Evolutionary conservation across 2,113 vertebrate species (phyloP).

Genomic region (Dendropsophus ebraccatus): DNA sequence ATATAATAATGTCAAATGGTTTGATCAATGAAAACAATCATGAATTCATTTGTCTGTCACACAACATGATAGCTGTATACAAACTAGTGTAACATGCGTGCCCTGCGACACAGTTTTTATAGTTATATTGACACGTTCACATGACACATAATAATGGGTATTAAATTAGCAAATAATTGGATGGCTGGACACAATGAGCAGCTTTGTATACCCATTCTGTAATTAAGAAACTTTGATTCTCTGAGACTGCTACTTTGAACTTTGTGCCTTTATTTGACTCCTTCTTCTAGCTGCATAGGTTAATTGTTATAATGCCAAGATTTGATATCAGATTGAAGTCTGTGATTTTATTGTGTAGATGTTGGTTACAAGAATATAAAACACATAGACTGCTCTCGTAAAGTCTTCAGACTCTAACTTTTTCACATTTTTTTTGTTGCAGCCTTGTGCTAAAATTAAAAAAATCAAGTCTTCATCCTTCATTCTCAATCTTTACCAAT

Average conservation of each 20-base stretch:
- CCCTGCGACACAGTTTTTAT: not conserved
- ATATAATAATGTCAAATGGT: not conserved
- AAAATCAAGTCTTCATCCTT: no score
- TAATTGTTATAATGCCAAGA: no score
- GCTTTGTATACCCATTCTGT: not conserved
- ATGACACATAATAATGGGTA: not conserved
- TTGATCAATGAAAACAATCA: constrained; percentile 4
- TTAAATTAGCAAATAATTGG: not conserved
- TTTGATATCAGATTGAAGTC: no score
- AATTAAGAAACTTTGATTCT: not conserved
- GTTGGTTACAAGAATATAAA: no score
- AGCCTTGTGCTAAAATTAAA: no score
- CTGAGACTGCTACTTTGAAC: not conserved
- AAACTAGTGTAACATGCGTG: constrained; percentile 37
- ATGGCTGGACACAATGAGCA: not conserved
- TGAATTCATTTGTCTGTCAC: not conserved
- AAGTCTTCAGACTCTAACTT: no score
- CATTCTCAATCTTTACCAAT: no score
- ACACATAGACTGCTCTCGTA: no score
- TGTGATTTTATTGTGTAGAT: no score
- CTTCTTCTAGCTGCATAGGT: no score
- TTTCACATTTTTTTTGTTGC: no score
- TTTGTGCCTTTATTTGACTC: no score
- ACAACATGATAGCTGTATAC: constrained; percentile 10
- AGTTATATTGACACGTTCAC: constrained; percentile 35